These are phyloP conservation scores for Pachliopta kotzebuea DNA, from an alignment of 2,888 invertebrate genomes.

Conservation along the genomic window DNA sequence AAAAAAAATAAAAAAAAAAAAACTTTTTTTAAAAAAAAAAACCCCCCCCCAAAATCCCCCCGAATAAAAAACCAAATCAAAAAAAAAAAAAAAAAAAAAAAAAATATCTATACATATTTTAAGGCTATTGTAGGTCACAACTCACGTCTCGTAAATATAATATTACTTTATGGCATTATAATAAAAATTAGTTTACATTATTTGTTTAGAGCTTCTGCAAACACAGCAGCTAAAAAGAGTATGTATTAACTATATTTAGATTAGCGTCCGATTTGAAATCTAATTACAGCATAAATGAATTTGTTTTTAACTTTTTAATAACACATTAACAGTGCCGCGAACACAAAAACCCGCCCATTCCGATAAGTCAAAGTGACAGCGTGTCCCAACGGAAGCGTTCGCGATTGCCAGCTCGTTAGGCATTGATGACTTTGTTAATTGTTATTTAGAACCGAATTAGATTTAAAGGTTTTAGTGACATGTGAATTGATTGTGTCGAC, in stretches of 20 bases:
- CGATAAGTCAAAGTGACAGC: slow-evolving; percentile 58
- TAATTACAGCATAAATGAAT: slow-evolving; percentile 5
- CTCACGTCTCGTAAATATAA: neutral
- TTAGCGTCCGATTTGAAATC: neutral
- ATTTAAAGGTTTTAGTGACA: slow-evolving; percentile 48
- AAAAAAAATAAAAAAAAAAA: too few relatives aligned
- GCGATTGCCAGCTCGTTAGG: slow-evolving; percentile 51
- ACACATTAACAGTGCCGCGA: slow-evolving; percentile 42
- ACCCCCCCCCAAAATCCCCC: too few relatives aligned
- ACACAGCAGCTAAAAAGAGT: too few relatives aligned
- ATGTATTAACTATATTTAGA: too few relatives aligned
- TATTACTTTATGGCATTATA: neutral
- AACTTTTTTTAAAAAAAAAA: too few relatives aligned
- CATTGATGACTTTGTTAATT: slow-evolving; percentile 70
- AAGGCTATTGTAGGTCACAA: too few relatives aligned
- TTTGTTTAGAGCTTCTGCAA: neutral
- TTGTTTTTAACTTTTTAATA: slow-evolving; percentile 11
- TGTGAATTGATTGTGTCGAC: slow-evolving; percentile 45
- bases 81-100: too few relatives aligned
- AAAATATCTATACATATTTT: too few relatives aligned
- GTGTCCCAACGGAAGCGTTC: slow-evolving; percentile 38
- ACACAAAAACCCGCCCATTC: slow-evolving; percentile 54
- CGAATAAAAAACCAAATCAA: too few relatives aligned
- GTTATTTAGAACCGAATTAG: slow-evolving; percentile 65
- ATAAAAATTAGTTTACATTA: too few relatives aligned